Percentiles rank a stretch among this genome's conserved stretches.
Evolutionary conservation across 1,140 invertebrate genomes (phyloP).

Genomic region (Pentalonia nigronervosa): DNA sequence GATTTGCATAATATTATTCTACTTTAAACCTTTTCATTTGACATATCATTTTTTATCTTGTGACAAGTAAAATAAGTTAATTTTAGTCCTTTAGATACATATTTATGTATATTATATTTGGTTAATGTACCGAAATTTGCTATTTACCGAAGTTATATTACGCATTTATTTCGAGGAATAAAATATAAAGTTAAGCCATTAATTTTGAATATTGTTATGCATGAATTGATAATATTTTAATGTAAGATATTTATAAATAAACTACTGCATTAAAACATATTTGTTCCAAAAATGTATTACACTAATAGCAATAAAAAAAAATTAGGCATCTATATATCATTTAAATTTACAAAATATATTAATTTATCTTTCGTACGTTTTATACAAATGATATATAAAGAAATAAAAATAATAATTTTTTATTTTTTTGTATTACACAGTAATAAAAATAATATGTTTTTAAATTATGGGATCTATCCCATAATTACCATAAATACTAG

Average conservation of each 20-base stretch:
- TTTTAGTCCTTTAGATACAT: constrained; percentile 7
- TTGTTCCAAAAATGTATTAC: neutral
- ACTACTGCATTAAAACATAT: neutral
- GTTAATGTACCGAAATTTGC: no score
- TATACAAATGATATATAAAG: neutral
- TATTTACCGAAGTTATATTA: no score
- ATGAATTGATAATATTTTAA: no score
- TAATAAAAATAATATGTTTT: neutral
- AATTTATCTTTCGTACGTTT: neutral
- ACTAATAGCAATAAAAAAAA: no score
- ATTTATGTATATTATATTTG: no score
- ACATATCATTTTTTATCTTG: neutral
- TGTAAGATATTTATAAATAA: no score
- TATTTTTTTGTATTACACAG: neutral
- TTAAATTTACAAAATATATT: neutral
- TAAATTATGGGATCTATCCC: neutral
- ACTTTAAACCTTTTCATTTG: neutral
- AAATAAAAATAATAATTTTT: neutral
- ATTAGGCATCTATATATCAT: neutral
- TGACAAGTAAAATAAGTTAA: neutral
- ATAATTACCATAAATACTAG: neutral
- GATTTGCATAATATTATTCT: neutral
- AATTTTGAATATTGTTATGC: no score
- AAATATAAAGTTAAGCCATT: no score
- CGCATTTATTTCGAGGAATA: no score